Evolutionary conservation across 2,888 invertebrate genomes (phyloP).

Genomic region (Pseudococcus viburni): DNA sequence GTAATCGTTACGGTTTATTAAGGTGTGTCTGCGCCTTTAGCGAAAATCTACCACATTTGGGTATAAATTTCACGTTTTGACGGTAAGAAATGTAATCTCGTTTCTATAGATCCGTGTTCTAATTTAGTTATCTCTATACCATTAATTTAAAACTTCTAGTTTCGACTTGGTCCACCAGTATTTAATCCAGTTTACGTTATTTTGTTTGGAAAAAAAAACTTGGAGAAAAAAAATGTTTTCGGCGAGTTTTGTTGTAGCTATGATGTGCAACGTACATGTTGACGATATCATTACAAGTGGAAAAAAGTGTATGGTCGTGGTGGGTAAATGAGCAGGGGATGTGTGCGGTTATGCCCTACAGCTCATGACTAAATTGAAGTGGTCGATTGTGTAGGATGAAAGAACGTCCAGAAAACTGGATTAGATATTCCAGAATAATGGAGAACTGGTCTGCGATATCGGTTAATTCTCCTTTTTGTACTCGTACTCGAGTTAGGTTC

Average conservation of each 20-base stretch:
- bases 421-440: slow-evolving; percentile 62
- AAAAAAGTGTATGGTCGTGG: slow-evolving; percentile 5
- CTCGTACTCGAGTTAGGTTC: background rate
- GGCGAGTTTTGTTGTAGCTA: slow-evolving; percentile 37
- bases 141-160: slow-evolving; percentile 60
- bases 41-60: slow-evolving; percentile 61
- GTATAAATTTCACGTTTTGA: slow-evolving; percentile 62
- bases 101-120: slow-evolving; percentile 62
- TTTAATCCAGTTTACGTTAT: slow-evolving; percentile 57
- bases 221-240: slow-evolving; percentile 28
- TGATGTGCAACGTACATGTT: slow-evolving; percentile 31
- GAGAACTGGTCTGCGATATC: slow-evolving; percentile 52
- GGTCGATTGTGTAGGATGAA: slow-evolving; percentile 60
- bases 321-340: slow-evolving; percentile 50
- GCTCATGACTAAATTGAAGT: slow-evolving; percentile 61
- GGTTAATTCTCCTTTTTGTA: background rate
- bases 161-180: slow-evolving; percentile 50
- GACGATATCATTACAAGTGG: slow-evolving; percentile 32
- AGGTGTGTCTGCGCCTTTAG: slow-evolving; percentile 60
- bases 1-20: slow-evolving; percentile 49
- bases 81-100: slow-evolving; percentile 59
- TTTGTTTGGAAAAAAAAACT: slow-evolving; percentile 15
- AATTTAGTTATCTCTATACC: slow-evolving; percentile 58
- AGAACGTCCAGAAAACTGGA: slow-evolving; percentile 58
- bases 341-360: slow-evolving; percentile 45